A percentile compares a stretch with the other conserved stretches of the same genome.
These are phyloP conservation scores for Drosophila robusta DNA, from an alignment of 2,888 invertebrate genomes.

Conservation along the genomic window DNA sequence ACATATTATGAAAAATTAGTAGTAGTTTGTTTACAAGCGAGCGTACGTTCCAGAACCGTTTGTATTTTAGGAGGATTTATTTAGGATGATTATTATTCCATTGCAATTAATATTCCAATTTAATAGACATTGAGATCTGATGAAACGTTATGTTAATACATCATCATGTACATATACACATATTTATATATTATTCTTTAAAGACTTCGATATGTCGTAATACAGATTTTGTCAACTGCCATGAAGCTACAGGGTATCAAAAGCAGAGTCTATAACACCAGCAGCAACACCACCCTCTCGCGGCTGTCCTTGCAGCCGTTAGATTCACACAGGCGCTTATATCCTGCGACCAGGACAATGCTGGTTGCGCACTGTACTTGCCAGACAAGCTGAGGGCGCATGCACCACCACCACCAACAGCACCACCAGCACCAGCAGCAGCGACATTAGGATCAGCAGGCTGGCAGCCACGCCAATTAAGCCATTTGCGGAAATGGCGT, in stretches of 20 bases:
- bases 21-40: too few species aligned
- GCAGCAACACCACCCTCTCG: constrained; percentile 64
- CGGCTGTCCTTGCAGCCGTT: constrained; percentile 60
- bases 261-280: constrained; percentile 14
- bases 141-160: too few species aligned
- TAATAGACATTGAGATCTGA: too few species aligned
- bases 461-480: constrained; percentile 63
- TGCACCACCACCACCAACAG: constrained; percentile 31
- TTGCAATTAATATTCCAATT: too few species aligned
- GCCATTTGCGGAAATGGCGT: constrained; percentile 71
- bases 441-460: constrained; percentile 29
- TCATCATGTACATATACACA: too few species aligned
- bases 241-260: constrained; percentile 1
- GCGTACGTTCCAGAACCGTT: too few species aligned
- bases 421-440: constrained; percentile 37
- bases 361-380: constrained; percentile 74
- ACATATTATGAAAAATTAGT: too few species aligned
- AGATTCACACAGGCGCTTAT: constrained; percentile 63
- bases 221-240: too few species aligned
- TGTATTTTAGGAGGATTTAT: too few species aligned
- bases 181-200: too few species aligned
- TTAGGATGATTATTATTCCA: too few species aligned
- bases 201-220: too few species aligned
- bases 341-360: constrained; percentile 61
- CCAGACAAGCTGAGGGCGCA: constrained; percentile 39